Evolutionary conservation across 2,888 invertebrate species (phyloP), one percentile per base, ranked within the genome.

Genomic region (Psylliodes chrysocephalus): DNA sequence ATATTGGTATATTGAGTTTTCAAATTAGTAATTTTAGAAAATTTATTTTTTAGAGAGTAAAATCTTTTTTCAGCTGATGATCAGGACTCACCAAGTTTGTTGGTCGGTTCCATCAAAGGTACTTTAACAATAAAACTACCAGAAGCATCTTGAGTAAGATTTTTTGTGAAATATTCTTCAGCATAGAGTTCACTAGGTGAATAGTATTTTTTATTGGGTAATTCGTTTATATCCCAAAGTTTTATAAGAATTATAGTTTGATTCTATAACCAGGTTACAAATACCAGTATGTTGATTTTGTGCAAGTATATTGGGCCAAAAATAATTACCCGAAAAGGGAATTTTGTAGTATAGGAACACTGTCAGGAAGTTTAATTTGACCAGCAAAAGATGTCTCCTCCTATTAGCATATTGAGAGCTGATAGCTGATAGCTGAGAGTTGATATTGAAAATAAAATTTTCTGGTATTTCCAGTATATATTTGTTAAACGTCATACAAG

Each of bases 351-450:
- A 25, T 30, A 18, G 33, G 44, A 42, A 25, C 6, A 46, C 51
- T 52, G 19, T 6, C 17, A 1, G 25, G 44, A 10, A 53, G 38
- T 22, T 46, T 60, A 25, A 60, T 44, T 33, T 53, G 46, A 18
- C 60, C 60, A 25, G 33, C 44, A 59, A 51, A 59, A 59, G 10
- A 42, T 60, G 7, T 60, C 44, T 8, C 46, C 60, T 6, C 52
- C 52, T 18, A 60, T 7, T 1, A 60, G 42, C 51, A 60, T 42
- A 22, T 28, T 28, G 35, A 33, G 51, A 42, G 42, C 51, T 33
- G 2, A n/a, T n/a, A n/a, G n/a, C n/a, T n/a, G n/a, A n/a, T n/a
- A n/a, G n/a, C n/a, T n/a, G n/a, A n/a, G n/a, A n/a, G n/a, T n/a
- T n/a, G n/a, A 60, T 19, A 15, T 52, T 52, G 28, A 60, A 60